Base-by-base conservation (phyloP, 2,888 invertebrate species). In the Volucella zonaria region DNA sequence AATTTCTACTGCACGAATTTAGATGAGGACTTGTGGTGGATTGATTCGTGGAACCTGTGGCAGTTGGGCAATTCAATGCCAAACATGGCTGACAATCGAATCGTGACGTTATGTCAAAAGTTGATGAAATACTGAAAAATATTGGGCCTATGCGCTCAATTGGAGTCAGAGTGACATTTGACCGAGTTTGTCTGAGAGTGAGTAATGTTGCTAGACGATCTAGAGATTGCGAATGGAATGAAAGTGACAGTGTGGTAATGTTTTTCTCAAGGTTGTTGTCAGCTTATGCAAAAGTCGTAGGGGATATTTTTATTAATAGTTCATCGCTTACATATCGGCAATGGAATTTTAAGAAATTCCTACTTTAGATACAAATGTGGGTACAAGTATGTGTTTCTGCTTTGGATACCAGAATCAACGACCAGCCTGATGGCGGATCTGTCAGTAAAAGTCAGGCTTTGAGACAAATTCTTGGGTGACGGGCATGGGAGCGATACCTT, bases 31-130 rank as follows among this genome's bases (percentile, higher is more conserved):
- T 62, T 52, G 76, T 58, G n/a, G 64, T 18, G 23, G 52, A 54
- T 47, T 18, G 74, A 51, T 38, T 61, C 47, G 15, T 54, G 52
- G 43, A 62, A 64, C 77, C 47, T 47, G 70, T 56, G 10, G 70
- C 70, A 70, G 68, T 73, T 67, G 61, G 52, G 61, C 67, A 82
- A 77, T 56, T 45, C 82, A 82, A 82, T 82, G 82, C 49, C 82
- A 78, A 49, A 23, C 12, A 11, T 18, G 3, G 51, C 15, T 61
- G 64, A 54, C 61, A 62, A 43, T 49, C 42, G 18, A 73, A 61
- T 78, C 73, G 82, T 82, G 78, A 78, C 67, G 61, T 56, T 66
- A 49, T 73, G 77, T 82, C 75, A 77, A 82, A 82, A 61, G 15
- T 56, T 67, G 62, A 74, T 80, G 74, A 62, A 67, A 42, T 66